These are phyloP conservation scores for Crotalus horridus DNA, from an alignment of 2,113 vertebrate genomes.

Conservation along the genomic window DNA sequence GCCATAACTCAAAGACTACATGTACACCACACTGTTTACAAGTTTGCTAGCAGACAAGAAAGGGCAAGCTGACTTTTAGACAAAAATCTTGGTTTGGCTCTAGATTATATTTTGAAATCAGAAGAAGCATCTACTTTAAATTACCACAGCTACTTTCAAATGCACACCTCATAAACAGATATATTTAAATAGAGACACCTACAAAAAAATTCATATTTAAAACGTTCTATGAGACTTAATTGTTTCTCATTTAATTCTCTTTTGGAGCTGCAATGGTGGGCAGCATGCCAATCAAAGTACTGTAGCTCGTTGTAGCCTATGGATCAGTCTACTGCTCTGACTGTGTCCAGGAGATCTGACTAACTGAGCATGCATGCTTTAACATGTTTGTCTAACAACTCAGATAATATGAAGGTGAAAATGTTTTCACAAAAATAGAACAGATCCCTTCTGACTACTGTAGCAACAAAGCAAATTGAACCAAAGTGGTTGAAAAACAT, in stretches of 20 bases:
- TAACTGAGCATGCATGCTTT: conserved; percentile 29
- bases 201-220: conserved; percentile 17
- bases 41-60: background rate
- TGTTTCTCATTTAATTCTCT: background rate
- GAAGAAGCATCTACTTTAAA: background rate
- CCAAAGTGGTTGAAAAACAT: background rate
- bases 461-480: conserved; percentile 15
- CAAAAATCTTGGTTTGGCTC: background rate
- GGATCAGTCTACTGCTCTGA: background rate
- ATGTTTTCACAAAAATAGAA: conserved; percentile 30
- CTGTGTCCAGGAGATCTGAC: background rate
- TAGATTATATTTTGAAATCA: background rate
- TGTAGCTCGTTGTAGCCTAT: background rate
- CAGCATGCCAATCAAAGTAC: background rate
- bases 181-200: background rate
- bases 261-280: background rate
- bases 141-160: background rate
- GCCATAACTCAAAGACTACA: background rate
- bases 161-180: background rate
- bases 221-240: background rate
- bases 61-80: background rate
- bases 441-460: background rate
- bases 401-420: conserved; percentile 20
- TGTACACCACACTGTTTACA: background rate
- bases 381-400: conserved; percentile 28